Evolutionary conservation across 2,113 vertebrate species (phyloP).

Genomic region (Platichthys flesus): DNA sequence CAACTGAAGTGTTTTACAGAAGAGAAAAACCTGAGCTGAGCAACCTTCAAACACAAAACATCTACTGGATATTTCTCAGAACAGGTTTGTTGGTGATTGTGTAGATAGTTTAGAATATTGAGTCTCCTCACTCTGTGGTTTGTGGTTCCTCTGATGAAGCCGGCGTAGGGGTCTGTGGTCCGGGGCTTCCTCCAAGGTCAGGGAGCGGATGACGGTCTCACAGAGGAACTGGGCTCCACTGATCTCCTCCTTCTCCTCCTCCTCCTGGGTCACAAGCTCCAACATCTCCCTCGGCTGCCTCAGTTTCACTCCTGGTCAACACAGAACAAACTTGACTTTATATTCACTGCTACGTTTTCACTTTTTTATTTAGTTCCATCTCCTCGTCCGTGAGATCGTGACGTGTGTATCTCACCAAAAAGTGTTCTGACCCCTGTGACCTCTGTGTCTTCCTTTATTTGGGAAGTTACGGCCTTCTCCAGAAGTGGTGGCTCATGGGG

Average conservation of each 20-base stretch:
- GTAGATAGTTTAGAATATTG: too few relatives aligned
- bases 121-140: constrained; percentile 80
- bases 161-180: constrained; percentile 89
- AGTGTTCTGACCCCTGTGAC: constrained; percentile 80
- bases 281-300: constrained; percentile 66
- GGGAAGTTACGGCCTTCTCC: constrained; percentile 84
- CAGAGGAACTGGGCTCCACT: constrained; percentile 98
- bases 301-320: constrained; percentile 49
- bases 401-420: constrained; percentile 83
- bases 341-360: background rate
- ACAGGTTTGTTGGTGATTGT: too few relatives aligned
- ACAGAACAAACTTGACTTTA: background rate
- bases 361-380: background rate
- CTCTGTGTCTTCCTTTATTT: constrained; percentile 85
- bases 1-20: background rate
- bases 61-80: too few relatives aligned
- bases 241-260: constrained; percentile 94
- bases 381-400: background rate
- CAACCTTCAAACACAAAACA: too few relatives aligned
- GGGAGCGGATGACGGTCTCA: constrained; percentile 97
- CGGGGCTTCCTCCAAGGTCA: constrained; percentile 94
- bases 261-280: constrained; percentile 80
- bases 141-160: constrained; percentile 64
- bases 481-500: constrained; percentile 85
- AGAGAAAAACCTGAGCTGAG: background rate